phyloP scores from a whole-genome alignment of 2,888 invertebrate species.

The Oscheius onirici region DNA sequence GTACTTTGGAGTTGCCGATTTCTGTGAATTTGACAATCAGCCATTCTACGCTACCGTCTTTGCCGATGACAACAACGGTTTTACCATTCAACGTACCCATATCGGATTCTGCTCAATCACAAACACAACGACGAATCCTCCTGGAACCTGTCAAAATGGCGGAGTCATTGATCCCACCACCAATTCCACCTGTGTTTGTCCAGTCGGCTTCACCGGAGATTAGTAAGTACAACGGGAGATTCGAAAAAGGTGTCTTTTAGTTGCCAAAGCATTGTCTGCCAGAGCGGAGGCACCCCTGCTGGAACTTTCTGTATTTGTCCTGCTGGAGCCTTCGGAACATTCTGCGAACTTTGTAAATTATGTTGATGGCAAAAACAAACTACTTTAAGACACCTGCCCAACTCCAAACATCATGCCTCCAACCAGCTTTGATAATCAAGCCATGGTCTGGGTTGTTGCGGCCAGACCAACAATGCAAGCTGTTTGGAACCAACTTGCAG shows the following conservation, averaged over 20 bases:
- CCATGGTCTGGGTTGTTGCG: constrained; percentile 58
- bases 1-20: constrained; percentile 59
- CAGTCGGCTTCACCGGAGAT: constrained; percentile 50
- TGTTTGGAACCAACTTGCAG: constrained; percentile 18
- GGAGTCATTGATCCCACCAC: constrained; percentile 58
- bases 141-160: constrained; percentile 57
- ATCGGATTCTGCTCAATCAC: constrained; percentile 54
- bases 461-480: constrained; percentile 51
- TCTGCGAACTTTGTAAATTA: constrained; percentile 58
- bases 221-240: constrained; percentile 37
- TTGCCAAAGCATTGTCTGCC: constrained; percentile 56
- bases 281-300: constrained; percentile 54
- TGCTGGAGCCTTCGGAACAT: constrained; percentile 53
- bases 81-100: constrained; percentile 58
- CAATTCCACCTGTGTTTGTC: constrained; percentile 58
- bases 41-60: constrained; percentile 59
- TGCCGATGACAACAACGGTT: constrained; percentile 61
- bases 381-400: constrained; percentile 53
- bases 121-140: constrained; percentile 43
- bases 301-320: constrained; percentile 55
- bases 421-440: constrained; percentile 45
- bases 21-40: constrained; percentile 56
- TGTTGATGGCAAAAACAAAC: not conserved
- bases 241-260: constrained; percentile 7
- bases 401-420: constrained; percentile 45